A percentile compares a stretch with the other conserved stretches of the same genome.
phyloP scores from a whole-genome alignment of 1,140 invertebrate species.

The Drosophila tsacasi region DNA sequence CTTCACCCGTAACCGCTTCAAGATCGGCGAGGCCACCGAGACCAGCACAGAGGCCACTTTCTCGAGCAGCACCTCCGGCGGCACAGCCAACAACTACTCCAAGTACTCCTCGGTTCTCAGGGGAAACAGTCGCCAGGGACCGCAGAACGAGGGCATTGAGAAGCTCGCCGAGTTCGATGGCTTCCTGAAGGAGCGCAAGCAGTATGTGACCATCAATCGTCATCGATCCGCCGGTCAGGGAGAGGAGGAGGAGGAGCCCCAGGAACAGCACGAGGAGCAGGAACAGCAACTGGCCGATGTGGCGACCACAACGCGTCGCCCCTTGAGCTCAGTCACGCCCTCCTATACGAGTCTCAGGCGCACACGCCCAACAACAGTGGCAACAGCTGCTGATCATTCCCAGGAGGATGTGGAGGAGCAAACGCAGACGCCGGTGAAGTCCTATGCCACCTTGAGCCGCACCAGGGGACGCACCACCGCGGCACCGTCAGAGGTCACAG shows the following conservation, averaged over 20 bases:
- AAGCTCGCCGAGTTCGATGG: constrained; percentile 86
- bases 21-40: constrained; percentile 13
- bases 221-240: constrained; percentile 67
- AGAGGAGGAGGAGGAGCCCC: constrained; percentile 24
- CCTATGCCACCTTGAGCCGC: constrained; percentile 67
- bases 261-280: constrained; percentile 82
- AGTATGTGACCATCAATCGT: constrained; percentile 87
- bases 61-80: not conserved
- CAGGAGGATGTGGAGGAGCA: constrained; percentile 70
- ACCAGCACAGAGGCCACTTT: constrained; percentile 23
- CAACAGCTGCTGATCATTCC: constrained; percentile 61
- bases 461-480: constrained; percentile 52
- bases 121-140: constrained; percentile 88
- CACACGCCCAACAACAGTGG: constrained; percentile 86
- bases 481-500: constrained; percentile 27
- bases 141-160: constrained; percentile 90
- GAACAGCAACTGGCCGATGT: constrained; percentile 54
- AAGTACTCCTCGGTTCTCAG: constrained; percentile 85
- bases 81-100: constrained; percentile 36
- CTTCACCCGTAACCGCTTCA: constrained; percentile 65
- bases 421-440: constrained; percentile 48
- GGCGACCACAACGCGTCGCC: constrained; percentile 47
- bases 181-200: constrained; percentile 83
- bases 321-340: constrained; percentile 76
- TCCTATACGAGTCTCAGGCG: constrained; percentile 90